These are phyloP conservation scores for Halocynthia roretzi DNA, from an alignment of 23 tunicate genomes.

Conservation along the genomic window DNA sequence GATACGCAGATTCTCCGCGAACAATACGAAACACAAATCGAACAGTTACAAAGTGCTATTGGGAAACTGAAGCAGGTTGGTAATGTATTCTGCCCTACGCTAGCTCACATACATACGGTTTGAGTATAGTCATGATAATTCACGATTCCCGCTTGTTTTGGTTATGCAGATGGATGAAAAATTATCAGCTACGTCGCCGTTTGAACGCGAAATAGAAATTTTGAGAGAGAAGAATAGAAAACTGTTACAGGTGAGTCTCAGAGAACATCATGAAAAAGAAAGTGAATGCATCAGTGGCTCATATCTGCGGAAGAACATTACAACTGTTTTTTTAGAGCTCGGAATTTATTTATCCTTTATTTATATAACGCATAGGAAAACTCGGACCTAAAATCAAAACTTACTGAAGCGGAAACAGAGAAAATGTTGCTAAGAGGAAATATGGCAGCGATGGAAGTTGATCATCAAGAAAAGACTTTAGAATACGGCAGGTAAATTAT, in stretches of 20 bases:
- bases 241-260: conserved; percentile 42
- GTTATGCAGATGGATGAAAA: conserved; percentile 58
- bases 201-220: conserved; percentile 44
- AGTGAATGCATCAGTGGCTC: background rate
- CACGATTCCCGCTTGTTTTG: background rate
- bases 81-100: background rate
- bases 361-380: conserved; percentile 42
- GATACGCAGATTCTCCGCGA: conserved; percentile 24
- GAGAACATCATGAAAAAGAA: background rate
- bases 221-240: conserved; percentile 58
- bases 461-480: conserved; percentile 51
- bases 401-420: conserved; percentile 66
- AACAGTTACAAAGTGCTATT: conserved; percentile 64
- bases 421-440: conserved; percentile 33
- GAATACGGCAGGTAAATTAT: conserved; percentile 23
- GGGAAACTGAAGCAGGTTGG: conserved; percentile 55
- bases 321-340: background rate
- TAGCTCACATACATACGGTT: background rate
- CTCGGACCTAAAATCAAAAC: conserved; percentile 27
- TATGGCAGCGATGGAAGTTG: conserved; percentile 33
- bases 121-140: background rate
- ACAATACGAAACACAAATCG: conserved; percentile 51
- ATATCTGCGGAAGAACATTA: background rate
- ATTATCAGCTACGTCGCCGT: conserved; percentile 40
- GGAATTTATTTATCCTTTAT: background rate